Evolutionary conservation across 1,140 invertebrate species (phyloP).

Genomic region (Zaprionus tsacasi): DNA sequence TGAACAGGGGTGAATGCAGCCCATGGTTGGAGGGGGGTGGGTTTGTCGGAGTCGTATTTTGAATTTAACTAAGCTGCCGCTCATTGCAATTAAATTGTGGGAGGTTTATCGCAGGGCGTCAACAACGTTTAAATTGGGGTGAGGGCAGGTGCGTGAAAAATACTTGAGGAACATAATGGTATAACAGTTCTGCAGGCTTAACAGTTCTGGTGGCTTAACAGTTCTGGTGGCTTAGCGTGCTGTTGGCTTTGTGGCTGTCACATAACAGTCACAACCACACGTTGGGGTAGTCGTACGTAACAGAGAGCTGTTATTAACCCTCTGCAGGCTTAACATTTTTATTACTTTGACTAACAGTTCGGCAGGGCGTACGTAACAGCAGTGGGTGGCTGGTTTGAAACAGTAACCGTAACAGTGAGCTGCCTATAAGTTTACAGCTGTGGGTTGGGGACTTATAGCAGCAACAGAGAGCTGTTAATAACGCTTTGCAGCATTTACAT

Average conservation of each 20-base stretch:
- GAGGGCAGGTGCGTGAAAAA: constrained; percentile 12
- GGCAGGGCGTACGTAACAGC: too few species aligned
- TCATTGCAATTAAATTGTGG: constrained; percentile 64
- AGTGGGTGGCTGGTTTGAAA: not conserved
- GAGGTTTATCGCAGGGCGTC: constrained; percentile 32
- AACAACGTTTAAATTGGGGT: constrained; percentile 18
- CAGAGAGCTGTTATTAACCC: too few species aligned
- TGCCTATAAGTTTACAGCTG: not conserved
- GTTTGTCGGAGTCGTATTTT: constrained; percentile 42
- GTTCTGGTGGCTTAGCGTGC: too few species aligned
- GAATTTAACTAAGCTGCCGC: constrained; percentile 35
- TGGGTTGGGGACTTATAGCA: not conserved
- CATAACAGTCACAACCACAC: not conserved
- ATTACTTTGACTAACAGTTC: not conserved
- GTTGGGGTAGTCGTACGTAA: too few species aligned
- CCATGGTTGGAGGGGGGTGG: not conserved
- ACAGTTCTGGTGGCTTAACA: too few species aligned
- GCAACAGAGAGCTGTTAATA: not conserved
- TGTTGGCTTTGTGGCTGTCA: too few species aligned
- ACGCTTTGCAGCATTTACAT: not conserved
- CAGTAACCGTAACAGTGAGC: not conserved
- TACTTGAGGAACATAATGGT: not conserved
- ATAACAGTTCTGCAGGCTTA: not conserved
- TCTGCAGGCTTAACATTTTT: too few species aligned
- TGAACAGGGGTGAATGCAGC: not conserved